Conservation (phyloP, 2,888 invertebrate genomes). For the Drosophila nigritarsus region DNA sequence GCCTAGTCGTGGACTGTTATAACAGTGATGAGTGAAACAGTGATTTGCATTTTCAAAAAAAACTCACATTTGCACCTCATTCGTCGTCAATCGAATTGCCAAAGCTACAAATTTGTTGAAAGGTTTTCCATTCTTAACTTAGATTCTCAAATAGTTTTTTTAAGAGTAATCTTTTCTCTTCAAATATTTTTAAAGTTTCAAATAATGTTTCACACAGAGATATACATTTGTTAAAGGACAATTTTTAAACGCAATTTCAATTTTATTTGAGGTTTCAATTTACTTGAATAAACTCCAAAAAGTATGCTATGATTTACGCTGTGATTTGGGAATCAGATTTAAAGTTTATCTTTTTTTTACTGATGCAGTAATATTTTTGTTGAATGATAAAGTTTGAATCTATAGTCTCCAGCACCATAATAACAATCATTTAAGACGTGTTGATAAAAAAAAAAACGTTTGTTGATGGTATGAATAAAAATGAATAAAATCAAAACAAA, state of each 20-base stretch:
- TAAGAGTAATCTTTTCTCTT: background rate
- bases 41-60: background rate
- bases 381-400: background rate
- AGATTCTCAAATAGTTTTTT: background rate
- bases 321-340: background rate
- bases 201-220: too few species aligned
- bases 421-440: background rate
- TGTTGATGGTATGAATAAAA: background rate
- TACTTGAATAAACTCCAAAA: conserved; percentile 2
- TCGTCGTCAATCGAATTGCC: background rate
- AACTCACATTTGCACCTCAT: background rate
- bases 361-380: background rate
- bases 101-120: background rate
- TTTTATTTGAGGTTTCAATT: background rate
- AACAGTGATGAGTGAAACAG: conserved; percentile 26
- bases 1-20: background rate
- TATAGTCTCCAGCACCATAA: background rate
- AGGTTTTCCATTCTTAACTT: background rate
- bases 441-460: background rate
- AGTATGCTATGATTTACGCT: conserved; percentile 19
- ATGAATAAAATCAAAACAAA: background rate
- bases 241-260: background rate
- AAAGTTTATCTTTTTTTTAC: background rate
- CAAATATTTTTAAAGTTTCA: background rate
- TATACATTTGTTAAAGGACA: background rate